phyloP scores from a whole-genome alignment of 1,140 invertebrate genomes.

The Drosophila micromelanica region DNA sequence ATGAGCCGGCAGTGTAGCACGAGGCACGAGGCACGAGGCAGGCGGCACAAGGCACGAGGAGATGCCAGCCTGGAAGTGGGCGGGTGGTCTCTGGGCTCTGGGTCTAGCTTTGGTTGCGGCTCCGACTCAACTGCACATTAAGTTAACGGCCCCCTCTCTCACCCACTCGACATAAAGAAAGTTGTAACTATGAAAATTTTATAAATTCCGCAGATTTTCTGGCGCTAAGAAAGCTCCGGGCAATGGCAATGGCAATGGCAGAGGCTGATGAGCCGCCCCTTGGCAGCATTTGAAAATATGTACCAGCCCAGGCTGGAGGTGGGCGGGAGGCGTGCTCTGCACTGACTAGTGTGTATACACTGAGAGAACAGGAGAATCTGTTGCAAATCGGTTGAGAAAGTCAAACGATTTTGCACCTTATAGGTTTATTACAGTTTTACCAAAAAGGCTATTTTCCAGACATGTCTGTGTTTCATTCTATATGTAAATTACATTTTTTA shows the following conservation, averaged over 20 bases:
- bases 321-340: constrained; percentile 9
- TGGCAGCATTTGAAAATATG: constrained; percentile 35
- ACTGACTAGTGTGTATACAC: constrained; percentile 58
- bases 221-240: constrained; percentile 68
- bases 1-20: not conserved
- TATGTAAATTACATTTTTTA: no score
- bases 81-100: not conserved
- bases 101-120: constrained; percentile 3
- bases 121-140: constrained; percentile 60
- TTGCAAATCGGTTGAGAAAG: no score
- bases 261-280: constrained; percentile 40
- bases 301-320: not conserved
- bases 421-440: no score
- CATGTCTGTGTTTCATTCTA: no score
- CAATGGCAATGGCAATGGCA: constrained; percentile 27
- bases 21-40: not conserved
- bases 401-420: no score
- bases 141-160: constrained; percentile 38
- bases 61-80: not conserved
- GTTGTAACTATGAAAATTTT: constrained; percentile 84
- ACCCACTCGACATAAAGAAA: constrained; percentile 66
- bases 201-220: constrained; percentile 82
- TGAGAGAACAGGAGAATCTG: no score
- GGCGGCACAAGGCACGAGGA: not conserved
- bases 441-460: no score